Evolutionary conservation across 2,113 vertebrate species (phyloP).

Genomic region (Quiscalus mexicanus): DNA sequence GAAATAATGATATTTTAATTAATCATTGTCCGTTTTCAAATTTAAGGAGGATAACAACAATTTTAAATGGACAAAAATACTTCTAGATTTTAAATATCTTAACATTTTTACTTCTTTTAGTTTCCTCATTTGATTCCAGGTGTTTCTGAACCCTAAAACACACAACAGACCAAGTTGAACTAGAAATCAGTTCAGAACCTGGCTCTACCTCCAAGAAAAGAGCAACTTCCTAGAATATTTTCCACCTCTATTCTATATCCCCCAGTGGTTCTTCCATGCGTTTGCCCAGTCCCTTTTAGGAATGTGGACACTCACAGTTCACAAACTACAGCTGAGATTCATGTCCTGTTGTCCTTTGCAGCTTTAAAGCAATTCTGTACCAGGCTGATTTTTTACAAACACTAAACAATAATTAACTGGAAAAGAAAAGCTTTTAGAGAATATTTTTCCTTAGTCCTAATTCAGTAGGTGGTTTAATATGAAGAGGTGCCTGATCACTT

Average conservation of each 20-base stretch:
- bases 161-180: rapidly evolving
- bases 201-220: background rate
- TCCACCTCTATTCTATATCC: background rate
- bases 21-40: background rate
- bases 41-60: background rate
- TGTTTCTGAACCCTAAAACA: background rate
- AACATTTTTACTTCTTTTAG: background rate
- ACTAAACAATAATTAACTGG: background rate
- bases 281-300: background rate
- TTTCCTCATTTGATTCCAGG: background rate
- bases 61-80: background rate
- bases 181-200: background rate
- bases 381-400: background rate
- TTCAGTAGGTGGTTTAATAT: conserved; percentile 25
- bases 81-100: background rate
- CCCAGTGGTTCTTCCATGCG: background rate
- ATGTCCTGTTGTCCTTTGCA: background rate
- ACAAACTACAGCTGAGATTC: background rate
- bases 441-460: background rate
- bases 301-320: background rate
- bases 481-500: conserved; percentile 35
- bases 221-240: background rate
- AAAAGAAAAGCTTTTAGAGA: background rate
- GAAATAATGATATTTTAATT: background rate
- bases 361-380: background rate